phyloP scores from a whole-genome alignment of 2,888 invertebrate species.

The Athripsodes cinereus region DNA sequence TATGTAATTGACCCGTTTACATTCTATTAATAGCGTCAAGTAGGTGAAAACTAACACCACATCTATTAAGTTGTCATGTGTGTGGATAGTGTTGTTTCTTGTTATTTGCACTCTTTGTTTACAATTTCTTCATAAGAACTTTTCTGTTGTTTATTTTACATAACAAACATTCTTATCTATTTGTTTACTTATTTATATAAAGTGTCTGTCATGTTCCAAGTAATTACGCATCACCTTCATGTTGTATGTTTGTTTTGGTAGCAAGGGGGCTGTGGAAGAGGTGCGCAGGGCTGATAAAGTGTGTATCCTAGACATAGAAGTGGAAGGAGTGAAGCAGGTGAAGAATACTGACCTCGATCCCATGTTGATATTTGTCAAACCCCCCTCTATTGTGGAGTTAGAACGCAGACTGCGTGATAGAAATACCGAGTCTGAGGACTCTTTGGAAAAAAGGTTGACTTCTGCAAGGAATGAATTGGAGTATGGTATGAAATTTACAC shows the following conservation, averaged over 20 bases:
- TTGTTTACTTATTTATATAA: slow-evolving; percentile 53
- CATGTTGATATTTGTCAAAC: slow-evolving; percentile 82
- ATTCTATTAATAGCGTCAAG: slow-evolving; percentile 19
- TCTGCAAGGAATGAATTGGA: slow-evolving; percentile 76
- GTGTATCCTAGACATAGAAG: slow-evolving; percentile 91
- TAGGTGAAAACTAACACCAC: background rate
- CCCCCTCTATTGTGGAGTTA: slow-evolving; percentile 78
- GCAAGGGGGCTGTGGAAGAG: slow-evolving; percentile 78
- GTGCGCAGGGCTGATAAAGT: slow-evolving; percentile 77
- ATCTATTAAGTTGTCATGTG: background rate
- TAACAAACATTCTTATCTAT: background rate
- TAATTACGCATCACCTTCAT: no score
- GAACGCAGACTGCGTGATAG: slow-evolving; percentile 68
- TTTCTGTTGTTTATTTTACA: background rate
- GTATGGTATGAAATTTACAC: slow-evolving; percentile 56
- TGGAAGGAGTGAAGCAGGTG: slow-evolving; percentile 89
- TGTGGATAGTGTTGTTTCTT: background rate
- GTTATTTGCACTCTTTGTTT: slow-evolving; percentile 4
- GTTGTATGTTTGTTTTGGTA: slow-evolving; percentile 37
- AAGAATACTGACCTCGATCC: slow-evolving; percentile 78
- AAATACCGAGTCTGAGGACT: slow-evolving; percentile 88
- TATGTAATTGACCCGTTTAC: slow-evolving; percentile 24
- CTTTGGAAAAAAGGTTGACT: slow-evolving; percentile 68
- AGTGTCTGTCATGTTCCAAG: slow-evolving; percentile 56
- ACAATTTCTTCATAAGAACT: background rate